Evolutionary conservation across 2,797 vertebrate species (phyloP), one percentile per base, ranked within the genome.

Genomic region (Morus bassanus): DNA sequence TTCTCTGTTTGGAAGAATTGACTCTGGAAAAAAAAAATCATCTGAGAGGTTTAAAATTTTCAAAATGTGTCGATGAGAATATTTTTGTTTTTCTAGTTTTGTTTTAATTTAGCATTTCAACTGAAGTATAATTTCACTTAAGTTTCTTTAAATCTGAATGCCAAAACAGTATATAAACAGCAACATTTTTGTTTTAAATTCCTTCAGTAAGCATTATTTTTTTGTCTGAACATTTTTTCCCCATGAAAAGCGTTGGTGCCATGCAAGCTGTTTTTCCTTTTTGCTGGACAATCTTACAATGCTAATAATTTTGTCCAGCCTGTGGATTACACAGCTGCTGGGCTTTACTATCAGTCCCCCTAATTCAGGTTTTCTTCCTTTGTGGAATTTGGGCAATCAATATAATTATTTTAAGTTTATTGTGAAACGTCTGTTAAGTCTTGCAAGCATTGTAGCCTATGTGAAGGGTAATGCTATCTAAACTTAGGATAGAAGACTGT

Each of bases 321-420:
- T 78, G 75, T 74, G 87, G 85, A 68, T 92, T 75, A 84, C n/a
- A 65, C 43, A 85, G 37, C 78, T 93, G 30, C 31, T 74, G 30
- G 46, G 18, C 65, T 96, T 92, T 92, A 79, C 59, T 83, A 16
- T 92, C 27, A 64, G 45, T 80, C n/a, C 48, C 13, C 37, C 12
- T 85, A 56, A 85, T 37, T 80, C 80, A 92, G 57, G 11, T 77
- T 93, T 75, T 81, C 45, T 88, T 77, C 16, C 46, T 91, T 93
- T 4, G 3, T n/a, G 61, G 41, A 33, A 70, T 93, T 96, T 91
- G 27, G 91, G 93, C 78, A 77, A 74, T 79, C 41, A 76, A 61
- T 64, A 51, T 78, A 82, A 83, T 94, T 93, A 78, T 88, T 96
- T 89, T 63, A 67, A 90, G 51, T 83, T 88, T 93, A 57, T 70